Conservation (phyloP, 2,113 vertebrate genomes). For the Psittacara wagleri region DNA sequence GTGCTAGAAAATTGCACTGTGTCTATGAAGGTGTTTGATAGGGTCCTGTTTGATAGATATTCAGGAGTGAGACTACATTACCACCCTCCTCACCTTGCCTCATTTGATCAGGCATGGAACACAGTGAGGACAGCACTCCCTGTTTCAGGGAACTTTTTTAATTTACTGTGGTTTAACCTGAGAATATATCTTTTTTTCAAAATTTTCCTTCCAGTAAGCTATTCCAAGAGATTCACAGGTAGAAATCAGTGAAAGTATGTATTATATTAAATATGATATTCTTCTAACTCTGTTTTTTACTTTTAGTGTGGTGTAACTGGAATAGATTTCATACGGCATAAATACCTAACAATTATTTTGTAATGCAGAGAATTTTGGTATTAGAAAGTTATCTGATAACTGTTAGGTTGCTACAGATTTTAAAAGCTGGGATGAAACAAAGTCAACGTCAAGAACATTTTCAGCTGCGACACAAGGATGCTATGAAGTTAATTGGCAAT, state of each 20-base stretch:
- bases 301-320: not conserved
- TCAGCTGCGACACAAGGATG: constrained; percentile 2
- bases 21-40: not conserved
- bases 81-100: not conserved
- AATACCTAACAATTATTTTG: not conserved
- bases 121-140: not conserved
- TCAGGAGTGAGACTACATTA: not conserved
- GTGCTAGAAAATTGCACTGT: not conserved
- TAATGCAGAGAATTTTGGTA: not conserved
- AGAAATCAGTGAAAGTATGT: not conserved
- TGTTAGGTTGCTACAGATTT: not conserved
- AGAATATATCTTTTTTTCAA: not conserved
- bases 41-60: not conserved
- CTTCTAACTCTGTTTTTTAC: not conserved
- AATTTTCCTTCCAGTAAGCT: not conserved
- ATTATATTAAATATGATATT: not conserved
- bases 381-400: not conserved
- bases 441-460: not conserved
- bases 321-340: not conserved
- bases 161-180: not conserved
- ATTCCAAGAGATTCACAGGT: not conserved
- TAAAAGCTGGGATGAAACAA: not conserved
- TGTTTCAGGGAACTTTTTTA: not conserved
- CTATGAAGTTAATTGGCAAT: constrained; percentile 57
- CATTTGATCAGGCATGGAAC: not conserved